Percentiles rank a stretch among this genome's conserved stretches.
These are phyloP conservation scores for Venturia canescens DNA, from an alignment of 1,140 invertebrate species.

Conservation along the genomic window DNA sequence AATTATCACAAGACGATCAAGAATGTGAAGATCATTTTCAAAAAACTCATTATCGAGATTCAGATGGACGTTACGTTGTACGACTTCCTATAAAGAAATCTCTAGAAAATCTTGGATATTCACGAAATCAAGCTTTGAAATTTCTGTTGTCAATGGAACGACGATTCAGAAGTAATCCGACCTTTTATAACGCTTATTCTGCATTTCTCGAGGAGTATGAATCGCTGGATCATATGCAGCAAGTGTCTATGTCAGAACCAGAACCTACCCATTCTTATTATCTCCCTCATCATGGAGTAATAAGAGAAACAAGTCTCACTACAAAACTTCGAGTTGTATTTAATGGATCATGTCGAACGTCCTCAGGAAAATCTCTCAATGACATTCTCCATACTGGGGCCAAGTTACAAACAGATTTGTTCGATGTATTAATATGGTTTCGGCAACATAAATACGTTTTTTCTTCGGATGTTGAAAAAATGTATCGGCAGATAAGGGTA, in stretches of 20 bases:
- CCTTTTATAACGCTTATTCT: conserved; percentile 48
- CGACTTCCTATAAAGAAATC: neutral
- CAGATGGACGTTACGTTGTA: conserved; percentile 5
- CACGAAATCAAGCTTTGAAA: neutral
- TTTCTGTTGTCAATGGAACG: neutral
- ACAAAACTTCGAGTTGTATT: conserved; percentile 68
- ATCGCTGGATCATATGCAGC: conserved; percentile 53
- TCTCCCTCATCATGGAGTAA: conserved; percentile 64
- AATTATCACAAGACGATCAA: conserved; percentile 36
- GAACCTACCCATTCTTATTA: conserved; percentile 54
- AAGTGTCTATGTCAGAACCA: neutral
- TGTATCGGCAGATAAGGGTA: conserved; percentile 62
- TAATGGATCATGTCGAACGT: conserved; percentile 65
- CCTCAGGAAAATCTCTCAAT: conserved; percentile 63
- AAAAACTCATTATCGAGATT: neutral
- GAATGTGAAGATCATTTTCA: conserved; percentile 49
- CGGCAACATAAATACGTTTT: conserved; percentile 21
- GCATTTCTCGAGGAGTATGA: conserved; percentile 58
- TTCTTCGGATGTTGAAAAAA: conserved; percentile 43
- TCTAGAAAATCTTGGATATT: neutral
- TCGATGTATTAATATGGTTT: conserved; percentile 36
- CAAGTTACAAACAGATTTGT: conserved; percentile 39
- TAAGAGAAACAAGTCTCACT: conserved; percentile 55
- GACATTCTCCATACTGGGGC: conserved; percentile 49
- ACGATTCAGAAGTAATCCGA: neutral